A percentile compares a stretch with the other conserved stretches of the same genome.
Conservation (phyloP, 2,797 vertebrate species). For the Xiphorhynchus erythropygius region DNA sequence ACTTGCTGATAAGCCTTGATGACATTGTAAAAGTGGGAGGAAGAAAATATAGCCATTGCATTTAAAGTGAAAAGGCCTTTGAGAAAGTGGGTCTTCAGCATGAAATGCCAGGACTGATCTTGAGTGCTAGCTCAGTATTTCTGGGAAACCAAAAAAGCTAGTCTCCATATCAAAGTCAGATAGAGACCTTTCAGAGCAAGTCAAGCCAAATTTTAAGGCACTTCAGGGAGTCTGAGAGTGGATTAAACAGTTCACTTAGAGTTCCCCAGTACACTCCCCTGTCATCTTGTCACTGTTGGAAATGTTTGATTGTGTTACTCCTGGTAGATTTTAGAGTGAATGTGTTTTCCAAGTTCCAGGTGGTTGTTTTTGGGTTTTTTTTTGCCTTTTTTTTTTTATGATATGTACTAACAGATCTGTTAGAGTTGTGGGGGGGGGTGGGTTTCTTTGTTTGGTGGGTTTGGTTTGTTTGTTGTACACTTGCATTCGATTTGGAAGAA, state of each 20-base stretch:
- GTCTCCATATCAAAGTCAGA: background rate
- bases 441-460: background rate
- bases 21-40: background rate
- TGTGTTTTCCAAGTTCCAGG: background rate
- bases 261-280: background rate
- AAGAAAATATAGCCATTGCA: background rate
- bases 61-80: background rate
- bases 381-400: background rate
- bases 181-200: background rate
- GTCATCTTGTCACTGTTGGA: background rate
- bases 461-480: background rate
- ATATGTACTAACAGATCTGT: background rate
- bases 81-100: background rate
- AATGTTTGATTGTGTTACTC: background rate
- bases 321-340: background rate
- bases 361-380: too few relatives aligned
- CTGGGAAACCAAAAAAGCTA: background rate
- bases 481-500: background rate
- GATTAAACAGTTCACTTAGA: background rate
- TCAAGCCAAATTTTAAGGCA: background rate
- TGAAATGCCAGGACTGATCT: background rate
- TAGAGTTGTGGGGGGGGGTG: background rate
- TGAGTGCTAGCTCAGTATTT: background rate
- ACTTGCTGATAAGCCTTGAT: background rate
- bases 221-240: background rate